These are phyloP conservation scores for Bufotes viridis DNA, from an alignment of 2,797 vertebrate species.

Conservation along the genomic window DNA sequence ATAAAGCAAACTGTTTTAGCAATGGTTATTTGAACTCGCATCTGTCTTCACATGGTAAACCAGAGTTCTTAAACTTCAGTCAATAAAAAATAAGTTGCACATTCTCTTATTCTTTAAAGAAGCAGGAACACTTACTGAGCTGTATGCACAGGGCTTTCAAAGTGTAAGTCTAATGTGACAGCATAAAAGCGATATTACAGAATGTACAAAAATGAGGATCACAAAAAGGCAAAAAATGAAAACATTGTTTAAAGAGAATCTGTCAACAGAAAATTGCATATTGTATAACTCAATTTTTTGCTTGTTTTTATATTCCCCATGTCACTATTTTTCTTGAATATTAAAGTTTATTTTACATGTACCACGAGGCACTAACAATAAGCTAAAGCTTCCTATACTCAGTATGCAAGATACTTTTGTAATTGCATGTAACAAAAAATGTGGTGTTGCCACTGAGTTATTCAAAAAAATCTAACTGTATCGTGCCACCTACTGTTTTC, in stretches of 20 bases:
- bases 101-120: constrained; percentile 41
- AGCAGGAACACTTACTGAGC: constrained; percentile 37
- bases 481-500: too few relatives aligned
- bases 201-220: not conserved
- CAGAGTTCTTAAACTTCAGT: constrained; percentile 50
- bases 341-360: not conserved
- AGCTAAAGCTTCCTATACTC: not conserved
- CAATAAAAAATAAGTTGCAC: constrained; percentile 47
- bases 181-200: constrained; percentile 8
- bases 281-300: not conserved
- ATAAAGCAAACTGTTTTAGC: constrained; percentile 53
- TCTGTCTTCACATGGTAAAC: constrained; percentile 58
- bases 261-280: not conserved
- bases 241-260: not conserved
- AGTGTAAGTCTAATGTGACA: constrained; percentile 23
- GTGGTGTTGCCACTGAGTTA: too few relatives aligned
- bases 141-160: constrained; percentile 28
- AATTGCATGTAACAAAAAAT: too few relatives aligned
- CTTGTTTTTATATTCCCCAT: not conserved
- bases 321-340: not conserved
- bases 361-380: not conserved
- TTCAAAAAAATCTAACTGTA: too few relatives aligned
- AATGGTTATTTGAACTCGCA: constrained; percentile 52
- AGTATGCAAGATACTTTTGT: not conserved
- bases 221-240: constrained; percentile 3